Conservation (phyloP, 1,140 invertebrate genomes). For the Scaptomyza graminum region DNA sequence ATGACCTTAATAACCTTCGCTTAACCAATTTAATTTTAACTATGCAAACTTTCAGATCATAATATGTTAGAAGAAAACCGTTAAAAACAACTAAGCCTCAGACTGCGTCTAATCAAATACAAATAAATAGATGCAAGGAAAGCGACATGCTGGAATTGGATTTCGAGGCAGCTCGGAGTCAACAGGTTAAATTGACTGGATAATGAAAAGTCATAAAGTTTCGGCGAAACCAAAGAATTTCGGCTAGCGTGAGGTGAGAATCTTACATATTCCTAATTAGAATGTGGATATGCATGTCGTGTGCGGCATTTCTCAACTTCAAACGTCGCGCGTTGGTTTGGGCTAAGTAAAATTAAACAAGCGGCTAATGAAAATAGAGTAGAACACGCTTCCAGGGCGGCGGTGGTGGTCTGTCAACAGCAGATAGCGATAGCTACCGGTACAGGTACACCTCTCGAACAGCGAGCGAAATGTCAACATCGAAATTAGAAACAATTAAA, state of each 20-base stretch:
- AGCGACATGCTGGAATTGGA: constrained; percentile 10
- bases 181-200: constrained; percentile 40
- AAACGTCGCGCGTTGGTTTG: constrained; percentile 10
- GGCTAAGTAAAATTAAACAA: constrained; percentile 48
- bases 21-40: too few species aligned
- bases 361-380: constrained; percentile 45
- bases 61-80: too few species aligned
- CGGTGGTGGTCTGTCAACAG: constrained; percentile 64
- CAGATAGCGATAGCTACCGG: constrained; percentile 43
- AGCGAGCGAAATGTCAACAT: constrained; percentile 54
- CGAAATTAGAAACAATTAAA: constrained; percentile 78
- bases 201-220: constrained; percentile 38
- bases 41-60: too few species aligned
- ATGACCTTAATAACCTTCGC: too few species aligned
- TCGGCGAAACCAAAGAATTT: constrained; percentile 35
- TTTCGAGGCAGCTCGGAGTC: constrained; percentile 12
- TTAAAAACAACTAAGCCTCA: too few species aligned
- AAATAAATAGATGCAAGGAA: constrained; percentile 18
- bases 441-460: neutral
- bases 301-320: constrained; percentile 38
- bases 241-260: neutral
- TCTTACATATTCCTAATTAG: constrained; percentile 46
- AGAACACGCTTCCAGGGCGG: constrained; percentile 37
- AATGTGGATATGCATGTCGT: constrained; percentile 32
- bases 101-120: constrained; percentile 1